A percentile compares a stretch with the other conserved stretches of the same genome.
phyloP scores from a whole-genome alignment of 2,113 vertebrate species.

The Lepus timidus region DNA sequence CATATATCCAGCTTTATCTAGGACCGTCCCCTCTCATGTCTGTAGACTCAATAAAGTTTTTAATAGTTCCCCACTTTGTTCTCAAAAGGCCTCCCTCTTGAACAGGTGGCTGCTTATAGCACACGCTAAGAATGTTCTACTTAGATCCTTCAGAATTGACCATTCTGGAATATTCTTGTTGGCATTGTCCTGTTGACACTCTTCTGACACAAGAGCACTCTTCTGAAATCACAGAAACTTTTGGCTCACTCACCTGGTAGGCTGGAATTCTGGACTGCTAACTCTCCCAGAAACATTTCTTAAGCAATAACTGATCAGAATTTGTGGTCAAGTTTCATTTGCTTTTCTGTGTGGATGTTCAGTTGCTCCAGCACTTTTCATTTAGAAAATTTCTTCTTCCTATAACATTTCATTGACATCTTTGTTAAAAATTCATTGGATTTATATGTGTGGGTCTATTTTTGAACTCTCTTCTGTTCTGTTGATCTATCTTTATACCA shows the following conservation, averaged over 20 bases:
- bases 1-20: background rate
- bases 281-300: background rate
- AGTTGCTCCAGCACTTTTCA: background rate
- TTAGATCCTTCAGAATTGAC: background rate
- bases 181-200: background rate
- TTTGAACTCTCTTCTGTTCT: background rate
- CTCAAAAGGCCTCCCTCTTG: background rate
- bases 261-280: background rate
- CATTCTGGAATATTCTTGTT: background rate
- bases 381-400: background rate
- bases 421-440: slow-evolving; percentile 1
- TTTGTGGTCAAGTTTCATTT: background rate
- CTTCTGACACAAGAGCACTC: background rate
- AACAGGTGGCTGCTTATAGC: background rate
- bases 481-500: background rate
- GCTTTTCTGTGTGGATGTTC: background rate
- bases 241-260: background rate
- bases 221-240: background rate
- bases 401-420: background rate
- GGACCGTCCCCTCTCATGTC: background rate
- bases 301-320: background rate
- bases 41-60: background rate
- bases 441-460: slow-evolving; percentile 25
- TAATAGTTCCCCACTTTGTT: background rate
- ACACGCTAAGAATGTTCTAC: background rate